Conservation (phyloP, 2,797 vertebrate genomes). For the Gambelia wislizenii region DNA sequence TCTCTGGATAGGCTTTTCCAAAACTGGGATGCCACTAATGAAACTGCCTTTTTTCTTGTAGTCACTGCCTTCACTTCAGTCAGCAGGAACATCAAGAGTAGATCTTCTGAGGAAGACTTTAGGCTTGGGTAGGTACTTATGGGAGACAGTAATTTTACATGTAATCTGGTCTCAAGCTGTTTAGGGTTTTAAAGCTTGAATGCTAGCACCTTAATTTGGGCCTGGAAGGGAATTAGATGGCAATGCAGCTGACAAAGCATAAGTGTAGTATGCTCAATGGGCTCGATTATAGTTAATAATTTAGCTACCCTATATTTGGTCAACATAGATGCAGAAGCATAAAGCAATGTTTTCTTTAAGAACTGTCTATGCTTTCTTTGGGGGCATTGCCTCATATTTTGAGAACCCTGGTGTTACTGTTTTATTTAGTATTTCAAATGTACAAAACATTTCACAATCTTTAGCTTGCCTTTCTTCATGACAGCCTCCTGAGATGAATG, state of each 20-base stretch:
- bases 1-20: not conserved
- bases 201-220: not conserved
- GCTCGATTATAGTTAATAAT: not conserved
- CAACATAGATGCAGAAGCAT: not conserved
- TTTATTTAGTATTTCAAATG: not conserved
- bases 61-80: not conserved
- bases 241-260: not conserved
- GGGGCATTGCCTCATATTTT: not conserved
- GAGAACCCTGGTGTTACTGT: not conserved
- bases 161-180: not conserved
- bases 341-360: not conserved
- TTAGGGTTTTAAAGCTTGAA: not conserved
- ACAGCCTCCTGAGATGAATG: not conserved
- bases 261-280: not conserved
- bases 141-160: not conserved
- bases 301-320: not conserved
- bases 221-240: not conserved
- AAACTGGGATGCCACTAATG: not conserved
- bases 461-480: not conserved
- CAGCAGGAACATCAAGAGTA: not conserved
- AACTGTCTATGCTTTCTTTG: too few relatives aligned
- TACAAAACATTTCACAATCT: slow-evolving; percentile 14
- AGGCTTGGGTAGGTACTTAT: not conserved
- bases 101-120: not conserved
- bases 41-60: not conserved